Conservation (phyloP, 2,113 vertebrate species). For the Gymnobelideus leadbeateri region DNA sequence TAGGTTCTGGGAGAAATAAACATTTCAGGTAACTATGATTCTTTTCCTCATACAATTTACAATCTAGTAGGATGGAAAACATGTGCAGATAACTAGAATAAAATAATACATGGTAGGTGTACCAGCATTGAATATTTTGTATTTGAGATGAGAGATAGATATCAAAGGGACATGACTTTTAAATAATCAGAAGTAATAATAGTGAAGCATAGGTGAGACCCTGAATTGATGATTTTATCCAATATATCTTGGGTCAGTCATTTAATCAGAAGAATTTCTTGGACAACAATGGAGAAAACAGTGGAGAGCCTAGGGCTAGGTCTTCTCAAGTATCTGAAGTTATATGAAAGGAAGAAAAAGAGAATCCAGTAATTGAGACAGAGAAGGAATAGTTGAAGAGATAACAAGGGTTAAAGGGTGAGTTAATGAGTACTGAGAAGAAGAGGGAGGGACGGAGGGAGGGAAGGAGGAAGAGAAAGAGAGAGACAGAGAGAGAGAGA, state of each 20-base stretch:
- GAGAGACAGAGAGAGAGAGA: not conserved
- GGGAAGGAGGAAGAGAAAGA: not conserved
- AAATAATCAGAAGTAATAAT: not conserved
- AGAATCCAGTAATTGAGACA: constrained; percentile 1
- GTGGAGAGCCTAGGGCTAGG: not conserved
- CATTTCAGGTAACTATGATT: not conserved
- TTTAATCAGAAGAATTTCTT: no score
- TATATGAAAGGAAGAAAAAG: not conserved
- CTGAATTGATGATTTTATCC: not conserved
- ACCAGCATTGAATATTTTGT: not conserved
- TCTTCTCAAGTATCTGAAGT: not conserved
- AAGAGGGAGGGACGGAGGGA: no score
- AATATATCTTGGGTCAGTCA: not conserved
- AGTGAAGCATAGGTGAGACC: not conserved
- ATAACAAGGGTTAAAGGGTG: not conserved
- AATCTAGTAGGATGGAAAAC: not conserved
- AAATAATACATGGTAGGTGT: not conserved
- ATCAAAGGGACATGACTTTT: not conserved
- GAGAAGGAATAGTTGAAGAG: not conserved
- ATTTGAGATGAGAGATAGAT: not conserved
- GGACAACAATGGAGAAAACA: not conserved
- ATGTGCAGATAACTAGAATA: not conserved
- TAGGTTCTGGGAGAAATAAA: not conserved
- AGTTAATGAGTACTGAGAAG: not conserved
- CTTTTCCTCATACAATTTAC: not conserved